Evolutionary conservation across 2,797 vertebrate genomes (phyloP).

Genomic region (Urosaurus nigricauda): DNA sequence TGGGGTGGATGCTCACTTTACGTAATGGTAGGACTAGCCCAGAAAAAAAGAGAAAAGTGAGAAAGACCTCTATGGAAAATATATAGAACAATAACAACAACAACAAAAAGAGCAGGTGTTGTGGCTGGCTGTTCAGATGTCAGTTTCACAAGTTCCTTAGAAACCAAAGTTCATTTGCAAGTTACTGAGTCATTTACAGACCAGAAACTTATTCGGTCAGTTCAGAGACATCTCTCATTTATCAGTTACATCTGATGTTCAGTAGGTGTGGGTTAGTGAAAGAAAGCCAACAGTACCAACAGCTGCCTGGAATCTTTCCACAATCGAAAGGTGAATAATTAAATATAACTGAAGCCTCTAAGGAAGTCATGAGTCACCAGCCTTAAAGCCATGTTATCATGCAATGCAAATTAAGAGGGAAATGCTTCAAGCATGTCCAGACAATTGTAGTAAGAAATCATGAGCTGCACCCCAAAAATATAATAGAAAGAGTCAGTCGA

Average conservation of each 20-base stretch:
- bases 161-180: constrained; percentile 63
- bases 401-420: constrained; percentile 75
- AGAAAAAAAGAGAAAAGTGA: constrained; percentile 37
- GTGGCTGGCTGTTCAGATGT: constrained; percentile 51
- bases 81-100: constrained; percentile 1
- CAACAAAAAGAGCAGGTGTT: constrained; percentile 57
- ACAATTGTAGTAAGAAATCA: constrained; percentile 70
- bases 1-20: background rate
- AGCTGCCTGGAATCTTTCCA: constrained; percentile 75
- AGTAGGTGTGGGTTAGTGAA: constrained; percentile 66
- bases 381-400: constrained; percentile 73
- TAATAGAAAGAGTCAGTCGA: constrained; percentile 65
- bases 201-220: constrained; percentile 58
- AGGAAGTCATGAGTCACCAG: constrained; percentile 76
- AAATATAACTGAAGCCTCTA: constrained; percentile 70
- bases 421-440: constrained; percentile 74
- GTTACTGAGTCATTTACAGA: constrained; percentile 60
- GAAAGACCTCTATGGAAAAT: constrained; percentile 47
- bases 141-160: constrained; percentile 67
- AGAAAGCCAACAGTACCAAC: constrained; percentile 69
- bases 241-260: constrained; percentile 64
- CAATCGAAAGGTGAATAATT: constrained; percentile 69
- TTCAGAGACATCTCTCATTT: constrained; percentile 34
- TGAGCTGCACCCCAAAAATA: constrained; percentile 71
- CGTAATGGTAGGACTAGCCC: background rate